phyloP scores from a whole-genome alignment of 2,888 invertebrate genomes.

The Adela reaumurella region DNA sequence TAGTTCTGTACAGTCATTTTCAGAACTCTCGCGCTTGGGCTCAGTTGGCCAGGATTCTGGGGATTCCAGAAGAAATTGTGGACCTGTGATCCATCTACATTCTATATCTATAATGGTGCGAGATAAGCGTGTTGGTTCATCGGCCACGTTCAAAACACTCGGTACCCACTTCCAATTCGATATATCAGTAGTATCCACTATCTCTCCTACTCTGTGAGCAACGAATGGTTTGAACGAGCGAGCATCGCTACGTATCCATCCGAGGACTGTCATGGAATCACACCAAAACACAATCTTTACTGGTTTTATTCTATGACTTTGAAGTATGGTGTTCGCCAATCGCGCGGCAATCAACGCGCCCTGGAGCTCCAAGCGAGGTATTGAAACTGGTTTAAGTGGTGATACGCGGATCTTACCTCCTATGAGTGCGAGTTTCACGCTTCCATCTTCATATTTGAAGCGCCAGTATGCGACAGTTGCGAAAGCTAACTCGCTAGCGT shows the following conservation, averaged over 20 bases:
- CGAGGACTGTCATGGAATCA: conserved; percentile 9
- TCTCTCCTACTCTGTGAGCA: conserved; percentile 13
- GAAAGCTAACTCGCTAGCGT: neutral
- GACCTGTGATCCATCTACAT: neutral
- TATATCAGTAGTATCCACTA: conserved; percentile 12
- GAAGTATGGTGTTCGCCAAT: conserved; percentile 10
- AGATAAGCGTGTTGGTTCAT: conserved; percentile 11
- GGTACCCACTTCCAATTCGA: conserved; percentile 10
- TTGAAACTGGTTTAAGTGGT: conserved; percentile 5
- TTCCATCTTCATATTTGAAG: neutral
- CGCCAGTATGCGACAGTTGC: neutral
- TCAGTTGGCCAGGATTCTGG: neutral
- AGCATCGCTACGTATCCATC: conserved; percentile 2
- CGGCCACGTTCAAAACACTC: conserved; percentile 13
- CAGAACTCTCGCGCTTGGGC: neutral
- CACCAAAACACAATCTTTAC: conserved; percentile 10
- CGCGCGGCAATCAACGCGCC: conserved; percentile 13
- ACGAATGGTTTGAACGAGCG: conserved; percentile 7
- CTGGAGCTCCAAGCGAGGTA: conserved; percentile 11
- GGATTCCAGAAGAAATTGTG: neutral
- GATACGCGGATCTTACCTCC: conserved; percentile 7
- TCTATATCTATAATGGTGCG: neutral
- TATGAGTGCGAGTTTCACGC: neutral
- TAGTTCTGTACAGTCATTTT: too few species aligned
- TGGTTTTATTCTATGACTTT: conserved; percentile 7